Conservation (phyloP, 2,797 vertebrate species). For the Pangasius krempfi region DNA sequence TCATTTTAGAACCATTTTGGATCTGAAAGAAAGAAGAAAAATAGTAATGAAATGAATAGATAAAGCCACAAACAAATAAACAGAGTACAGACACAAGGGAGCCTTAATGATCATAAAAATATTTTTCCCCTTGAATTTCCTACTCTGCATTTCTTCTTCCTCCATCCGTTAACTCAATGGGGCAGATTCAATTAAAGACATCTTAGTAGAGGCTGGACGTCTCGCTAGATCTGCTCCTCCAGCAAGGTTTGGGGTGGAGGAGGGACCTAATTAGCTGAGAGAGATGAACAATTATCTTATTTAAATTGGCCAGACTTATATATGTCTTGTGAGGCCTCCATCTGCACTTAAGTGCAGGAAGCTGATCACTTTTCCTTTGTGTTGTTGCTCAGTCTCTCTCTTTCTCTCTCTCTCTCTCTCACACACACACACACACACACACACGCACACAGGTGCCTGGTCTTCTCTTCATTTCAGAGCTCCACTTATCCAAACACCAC, state of each 20-base stretch:
- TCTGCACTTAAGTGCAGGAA: slow-evolving; percentile 53
- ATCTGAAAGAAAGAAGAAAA: slow-evolving; percentile 64
- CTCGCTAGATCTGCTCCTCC: slow-evolving; percentile 45
- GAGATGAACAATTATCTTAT: slow-evolving; percentile 71
- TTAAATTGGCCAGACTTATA: slow-evolving; percentile 58
- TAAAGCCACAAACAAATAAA: slow-evolving; percentile 72
- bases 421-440: background rate
- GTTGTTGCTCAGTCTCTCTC: slow-evolving; percentile 19
- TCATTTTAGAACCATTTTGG: slow-evolving; percentile 72
- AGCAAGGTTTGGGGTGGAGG: slow-evolving; percentile 40
- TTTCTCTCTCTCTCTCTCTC: background rate
- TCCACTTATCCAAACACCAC: background rate
- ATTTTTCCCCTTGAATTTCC: slow-evolving; percentile 58
- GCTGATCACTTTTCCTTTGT: slow-evolving; percentile 42
- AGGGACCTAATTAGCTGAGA: slow-evolving; percentile 75
- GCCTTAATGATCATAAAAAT: slow-evolving; percentile 69
- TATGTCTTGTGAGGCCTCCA: slow-evolving; percentile 51
- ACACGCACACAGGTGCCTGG: slow-evolving; percentile 23
- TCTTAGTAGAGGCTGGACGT: slow-evolving; percentile 48
- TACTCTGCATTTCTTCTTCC: slow-evolving; percentile 34
- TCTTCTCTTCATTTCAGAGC: slow-evolving; percentile 22
- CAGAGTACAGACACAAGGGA: slow-evolving; percentile 69
- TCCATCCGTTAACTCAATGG: slow-evolving; percentile 50
- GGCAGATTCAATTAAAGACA: slow-evolving; percentile 57
- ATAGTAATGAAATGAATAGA: slow-evolving; percentile 73